A percentile compares a stretch with the other conserved stretches of the same genome.
Conservation (phyloP, 2,888 invertebrate genomes). For the Apamea monoglypha region DNA sequence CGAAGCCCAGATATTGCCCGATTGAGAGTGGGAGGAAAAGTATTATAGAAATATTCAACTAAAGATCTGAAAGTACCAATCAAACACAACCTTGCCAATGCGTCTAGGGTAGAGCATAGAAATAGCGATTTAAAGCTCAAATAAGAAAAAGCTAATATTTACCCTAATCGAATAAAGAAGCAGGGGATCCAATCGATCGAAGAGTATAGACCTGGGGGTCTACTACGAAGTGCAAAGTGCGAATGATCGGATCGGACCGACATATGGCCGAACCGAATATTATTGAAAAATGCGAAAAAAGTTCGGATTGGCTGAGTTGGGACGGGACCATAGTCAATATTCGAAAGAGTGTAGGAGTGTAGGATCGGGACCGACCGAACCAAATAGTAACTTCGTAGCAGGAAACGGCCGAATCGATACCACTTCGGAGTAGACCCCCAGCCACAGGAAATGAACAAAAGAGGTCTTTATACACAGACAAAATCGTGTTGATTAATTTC, state of each 20-base stretch:
- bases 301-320: too few relatives aligned
- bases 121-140: neutral
- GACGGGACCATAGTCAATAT: too few relatives aligned
- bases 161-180: slow-evolving; percentile 16
- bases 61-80: slow-evolving; percentile 8
- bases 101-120: neutral
- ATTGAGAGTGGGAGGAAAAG: neutral
- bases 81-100: slow-evolving; percentile 17
- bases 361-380: too few relatives aligned
- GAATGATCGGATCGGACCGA: too few relatives aligned
- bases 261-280: too few relatives aligned
- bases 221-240: too few relatives aligned
- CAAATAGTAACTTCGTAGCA: too few relatives aligned
- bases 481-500: slow-evolving; percentile 46
- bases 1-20: neutral
- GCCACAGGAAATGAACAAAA: slow-evolving; percentile 40
- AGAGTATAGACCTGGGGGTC: slow-evolving; percentile 16
- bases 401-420: too few relatives aligned
- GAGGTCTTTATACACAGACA: slow-evolving; percentile 25
- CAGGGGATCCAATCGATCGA: slow-evolving; percentile 19
- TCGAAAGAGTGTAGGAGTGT: too few relatives aligned
- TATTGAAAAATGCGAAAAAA: too few relatives aligned
- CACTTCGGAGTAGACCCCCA: too few relatives aligned
- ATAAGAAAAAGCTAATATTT: slow-evolving; percentile 3
- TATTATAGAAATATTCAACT: slow-evolving; percentile 11